A percentile compares a stretch with the other conserved stretches of the same genome.
Evolutionary conservation across 2,888 invertebrate species (phyloP).

Genomic region (Melanchra persicariae): DNA sequence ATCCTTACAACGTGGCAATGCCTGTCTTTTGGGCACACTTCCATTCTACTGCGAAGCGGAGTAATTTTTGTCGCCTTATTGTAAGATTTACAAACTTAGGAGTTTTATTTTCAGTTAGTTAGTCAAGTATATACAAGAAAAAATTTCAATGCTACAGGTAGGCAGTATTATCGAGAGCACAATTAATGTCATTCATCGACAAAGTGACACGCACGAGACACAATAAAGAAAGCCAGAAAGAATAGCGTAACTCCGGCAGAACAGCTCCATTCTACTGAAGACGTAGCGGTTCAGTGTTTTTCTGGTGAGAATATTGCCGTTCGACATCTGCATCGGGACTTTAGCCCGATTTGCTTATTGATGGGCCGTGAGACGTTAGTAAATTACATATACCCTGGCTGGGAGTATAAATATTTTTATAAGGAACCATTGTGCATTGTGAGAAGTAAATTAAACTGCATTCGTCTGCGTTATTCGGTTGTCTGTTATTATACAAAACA

Average conservation of each 20-base stretch:
- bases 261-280: not conserved
- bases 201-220: not conserved
- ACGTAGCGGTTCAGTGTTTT: constrained; percentile 2
- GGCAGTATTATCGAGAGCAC: not conserved
- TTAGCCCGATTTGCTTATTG: constrained; percentile 9
- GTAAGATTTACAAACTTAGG: too few relatives aligned
- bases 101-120: too few relatives aligned
- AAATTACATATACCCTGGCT: not conserved
- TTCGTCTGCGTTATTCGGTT: not conserved
- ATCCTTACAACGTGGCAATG: too few relatives aligned
- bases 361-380: constrained; percentile 25
- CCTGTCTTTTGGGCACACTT: too few relatives aligned
- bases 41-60: too few relatives aligned
- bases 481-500: not conserved
- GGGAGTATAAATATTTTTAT: not conserved
- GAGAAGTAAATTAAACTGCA: not conserved
- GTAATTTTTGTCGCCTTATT: too few relatives aligned
- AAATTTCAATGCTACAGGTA: too few relatives aligned
- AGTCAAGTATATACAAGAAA: too few relatives aligned
- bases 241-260: not conserved
- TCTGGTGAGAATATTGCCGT: constrained; percentile 13
- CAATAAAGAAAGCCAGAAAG: not conserved
- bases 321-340: constrained; percentile 13
- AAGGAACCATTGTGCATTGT: not conserved
- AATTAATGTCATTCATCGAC: not conserved